phyloP scores from a whole-genome alignment of 2,797 vertebrate species.

The Picus viridis region DNA sequence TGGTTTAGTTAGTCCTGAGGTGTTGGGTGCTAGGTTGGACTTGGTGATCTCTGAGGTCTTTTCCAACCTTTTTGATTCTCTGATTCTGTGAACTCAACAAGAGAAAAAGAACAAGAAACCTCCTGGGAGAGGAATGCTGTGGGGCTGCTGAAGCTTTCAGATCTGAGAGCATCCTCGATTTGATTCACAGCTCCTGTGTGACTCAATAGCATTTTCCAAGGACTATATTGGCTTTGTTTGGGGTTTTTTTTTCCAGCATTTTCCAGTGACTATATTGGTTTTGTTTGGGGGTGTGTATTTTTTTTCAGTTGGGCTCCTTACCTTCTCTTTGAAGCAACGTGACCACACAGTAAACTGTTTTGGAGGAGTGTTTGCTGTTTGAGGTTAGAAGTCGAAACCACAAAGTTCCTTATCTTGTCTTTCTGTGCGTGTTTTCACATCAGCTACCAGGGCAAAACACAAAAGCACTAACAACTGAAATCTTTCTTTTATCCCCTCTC shows the following conservation, averaged over 20 bases:
- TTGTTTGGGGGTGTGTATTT: neutral
- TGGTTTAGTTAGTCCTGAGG: too few relatives aligned
- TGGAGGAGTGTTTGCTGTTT: conserved; percentile 49
- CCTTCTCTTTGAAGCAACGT: neutral
- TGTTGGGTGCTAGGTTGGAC: too few relatives aligned
- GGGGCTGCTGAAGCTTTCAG: neutral
- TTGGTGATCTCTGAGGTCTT: too few relatives aligned
- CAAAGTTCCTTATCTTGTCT: conserved; percentile 54
- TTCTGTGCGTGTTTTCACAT: conserved; percentile 28
- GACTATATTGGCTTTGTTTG: neutral
- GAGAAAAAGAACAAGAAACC: neutral
- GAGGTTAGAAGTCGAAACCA: conserved; percentile 64
- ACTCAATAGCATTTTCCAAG: conserved; percentile 11
- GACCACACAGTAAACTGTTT: conserved; percentile 22
- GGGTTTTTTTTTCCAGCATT: too few relatives aligned
- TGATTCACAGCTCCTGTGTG: conserved; percentile 26
- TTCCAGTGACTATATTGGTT: neutral
- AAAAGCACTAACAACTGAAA: neutral
- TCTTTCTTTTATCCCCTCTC: conserved; percentile 11
- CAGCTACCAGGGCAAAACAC: neutral
- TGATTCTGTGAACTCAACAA: neutral
- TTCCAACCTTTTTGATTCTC: too few relatives aligned
- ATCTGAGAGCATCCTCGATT: neutral
- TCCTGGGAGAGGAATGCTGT: neutral
- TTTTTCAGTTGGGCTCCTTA: conserved; percentile 24